Conservation (phyloP, 2,888 invertebrate species). For the Buathra laborator region DNA sequence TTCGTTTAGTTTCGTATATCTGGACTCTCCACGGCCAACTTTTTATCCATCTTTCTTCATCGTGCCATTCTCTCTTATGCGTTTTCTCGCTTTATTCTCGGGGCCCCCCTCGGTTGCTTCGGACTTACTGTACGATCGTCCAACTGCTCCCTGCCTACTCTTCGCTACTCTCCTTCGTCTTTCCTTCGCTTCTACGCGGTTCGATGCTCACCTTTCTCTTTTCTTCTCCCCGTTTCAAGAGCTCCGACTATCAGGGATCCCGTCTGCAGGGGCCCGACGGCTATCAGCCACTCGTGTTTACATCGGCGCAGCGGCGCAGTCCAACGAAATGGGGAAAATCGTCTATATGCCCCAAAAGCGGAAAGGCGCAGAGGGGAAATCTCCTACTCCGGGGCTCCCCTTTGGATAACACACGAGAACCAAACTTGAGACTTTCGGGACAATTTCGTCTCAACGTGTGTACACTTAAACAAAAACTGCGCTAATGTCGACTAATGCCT, state of each 20-base stretch:
- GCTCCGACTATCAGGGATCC: conserved; percentile 49
- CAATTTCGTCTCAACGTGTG: conserved; percentile 14
- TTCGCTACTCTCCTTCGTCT: conserved; percentile 44
- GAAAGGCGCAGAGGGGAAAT: conserved; percentile 23
- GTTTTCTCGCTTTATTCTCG: conserved; percentile 70
- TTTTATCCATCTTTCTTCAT: conserved; percentile 61
- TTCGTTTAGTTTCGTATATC: conserved; percentile 77
- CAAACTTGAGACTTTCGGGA: conserved; percentile 25
- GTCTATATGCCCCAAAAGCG: not conserved
- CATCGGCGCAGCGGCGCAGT: conserved; percentile 76
- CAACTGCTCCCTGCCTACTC: conserved; percentile 62
- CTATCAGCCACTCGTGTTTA: conserved; percentile 84
- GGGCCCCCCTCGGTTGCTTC: conserved; percentile 56
- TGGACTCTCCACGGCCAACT: conserved; percentile 69
- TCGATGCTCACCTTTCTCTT: conserved; percentile 52
- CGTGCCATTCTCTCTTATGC: conserved; percentile 36
- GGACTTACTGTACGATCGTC: conserved; percentile 58
- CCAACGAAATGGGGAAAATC: conserved; percentile 64
- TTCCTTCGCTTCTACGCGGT: conserved; percentile 23
- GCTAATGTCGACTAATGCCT: not conserved
- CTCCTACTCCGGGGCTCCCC: conserved; percentile 23
- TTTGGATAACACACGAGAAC: conserved; percentile 53
- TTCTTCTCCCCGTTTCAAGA: conserved; percentile 20
- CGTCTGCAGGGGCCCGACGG: conserved; percentile 74
- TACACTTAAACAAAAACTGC: conserved; percentile 34